A percentile compares a stretch with the other conserved stretches of the same genome.
These are phyloP conservation scores for Pachliopta kotzebuea DNA, from an alignment of 2,888 invertebrate species.

Conservation along the genomic window DNA sequence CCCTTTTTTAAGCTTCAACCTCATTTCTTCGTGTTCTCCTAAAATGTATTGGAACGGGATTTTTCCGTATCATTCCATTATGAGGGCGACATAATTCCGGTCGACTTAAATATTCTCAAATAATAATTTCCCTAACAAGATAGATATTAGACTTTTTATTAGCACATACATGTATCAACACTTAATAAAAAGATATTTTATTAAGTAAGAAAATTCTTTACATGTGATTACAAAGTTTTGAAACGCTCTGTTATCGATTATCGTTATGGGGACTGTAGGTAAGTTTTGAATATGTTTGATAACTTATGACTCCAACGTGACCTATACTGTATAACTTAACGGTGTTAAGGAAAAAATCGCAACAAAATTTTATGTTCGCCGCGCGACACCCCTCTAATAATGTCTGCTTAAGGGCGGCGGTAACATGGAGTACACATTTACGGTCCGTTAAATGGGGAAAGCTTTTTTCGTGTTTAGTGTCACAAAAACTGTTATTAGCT, in stretches of 20 bases:
- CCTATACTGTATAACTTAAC: conserved; percentile 61
- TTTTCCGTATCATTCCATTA: not conserved
- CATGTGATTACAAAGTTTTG: too few species aligned
- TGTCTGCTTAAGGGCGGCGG: conserved; percentile 78
- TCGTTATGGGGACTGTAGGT: not conserved
- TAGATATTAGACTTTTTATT: too few species aligned
- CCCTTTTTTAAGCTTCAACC: conserved; percentile 15
- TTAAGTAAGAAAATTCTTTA: too few species aligned
- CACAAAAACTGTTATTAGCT: conserved; percentile 80
- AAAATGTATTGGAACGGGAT: not conserved
- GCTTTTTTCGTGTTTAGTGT: conserved; percentile 81
- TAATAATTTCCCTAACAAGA: too few species aligned
- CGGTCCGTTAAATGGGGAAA: conserved; percentile 78
- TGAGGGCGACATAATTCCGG: not conserved
- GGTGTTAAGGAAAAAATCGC: conserved; percentile 73
- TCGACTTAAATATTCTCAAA: not conserved
- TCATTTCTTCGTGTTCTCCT: conserved; percentile 12
- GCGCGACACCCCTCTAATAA: conserved; percentile 75
- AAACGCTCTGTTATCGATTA: not conserved
- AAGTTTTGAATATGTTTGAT: conserved; percentile 37
- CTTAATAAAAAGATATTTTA: not conserved
- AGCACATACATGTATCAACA: too few species aligned
- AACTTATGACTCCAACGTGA: conserved; percentile 66
- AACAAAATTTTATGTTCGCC: conserved; percentile 75
- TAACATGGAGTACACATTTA: conserved; percentile 79